Base-by-base conservation (phyloP, 1,140 invertebrate species). In the Drosophila ercepeae region DNA sequence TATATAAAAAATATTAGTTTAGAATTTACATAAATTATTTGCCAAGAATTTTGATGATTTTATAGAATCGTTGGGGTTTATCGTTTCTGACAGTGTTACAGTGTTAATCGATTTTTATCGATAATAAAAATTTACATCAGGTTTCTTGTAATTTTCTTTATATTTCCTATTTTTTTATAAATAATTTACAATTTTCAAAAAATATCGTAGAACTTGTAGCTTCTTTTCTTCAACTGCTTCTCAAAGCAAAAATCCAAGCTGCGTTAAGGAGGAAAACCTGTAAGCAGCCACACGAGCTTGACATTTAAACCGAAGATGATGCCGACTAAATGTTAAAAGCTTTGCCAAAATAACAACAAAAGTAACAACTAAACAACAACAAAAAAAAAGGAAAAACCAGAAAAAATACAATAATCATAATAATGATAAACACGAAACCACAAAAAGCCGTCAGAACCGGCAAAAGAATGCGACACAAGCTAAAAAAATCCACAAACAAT, bases 271-370 rank as follows among this genome's bases (percentile, higher is more conserved):
- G 16, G 3, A 9, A 63, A 23, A 54, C 44, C 32, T 64, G 61
- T 71, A 59, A 70, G 68, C 48, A 21, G 42, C 42, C 55, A 72
- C 69, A 75, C 72, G 78, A 82, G 79, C 67, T 75, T 84, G 79
- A 84, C 79, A 86, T 84, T 84, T 84, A 84, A 83, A 55, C 54
- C 48, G 58, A 67, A 68, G 72, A 75, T 70, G 77, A 59, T 67
- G 34, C 18, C 46, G 57, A 81, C 76, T 81, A 76, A 76, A 82
- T 73, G 78, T 70, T 78, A 83, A 83, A 67, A 77, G 78, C 78
- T 67, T 68, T 58, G 63, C 76, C 41, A 59, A 36, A 64, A 21
- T 29, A 36, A 21, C 27, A 46, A 49, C 57, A 46, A 27, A 14
- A 46, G 64, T 8, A 58, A 29, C 14, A 50, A 23, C 48, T 2